Evolutionary conservation across 2,113 vertebrate genomes (phyloP).

Genomic region (Leptobrachium ailaonicum): DNA sequence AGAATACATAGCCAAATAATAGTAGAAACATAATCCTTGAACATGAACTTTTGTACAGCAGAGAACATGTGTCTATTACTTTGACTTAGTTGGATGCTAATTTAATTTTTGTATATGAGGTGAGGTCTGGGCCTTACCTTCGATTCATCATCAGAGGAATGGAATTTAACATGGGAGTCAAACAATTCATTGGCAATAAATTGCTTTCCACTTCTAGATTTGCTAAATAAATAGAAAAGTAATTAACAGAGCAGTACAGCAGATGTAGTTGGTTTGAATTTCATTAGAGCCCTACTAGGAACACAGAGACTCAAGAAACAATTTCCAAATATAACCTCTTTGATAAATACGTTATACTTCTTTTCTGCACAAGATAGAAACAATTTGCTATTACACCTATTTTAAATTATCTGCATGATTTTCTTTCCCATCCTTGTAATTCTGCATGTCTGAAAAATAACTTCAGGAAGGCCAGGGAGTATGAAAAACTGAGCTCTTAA

Average conservation of each 20-base stretch:
- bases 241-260: constrained; percentile 71
- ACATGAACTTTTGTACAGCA: constrained; percentile 47
- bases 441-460: constrained; percentile 39
- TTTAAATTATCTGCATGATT: constrained; percentile 43
- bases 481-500: constrained; percentile 51
- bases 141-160: constrained; percentile 74
- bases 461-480: constrained; percentile 9
- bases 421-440: constrained; percentile 36
- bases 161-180: constrained; percentile 80
- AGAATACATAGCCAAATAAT: constrained; percentile 36
- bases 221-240: constrained; percentile 82
- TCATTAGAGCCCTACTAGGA: constrained; percentile 65
- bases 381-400: constrained; percentile 33
- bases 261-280: constrained; percentile 67
- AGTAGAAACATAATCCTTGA: constrained; percentile 55
- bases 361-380: constrained; percentile 8
- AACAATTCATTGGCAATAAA: constrained; percentile 71
- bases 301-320: constrained; percentile 54
- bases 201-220: constrained; percentile 72
- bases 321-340: constrained; percentile 34
- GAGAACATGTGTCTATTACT: constrained; percentile 50
- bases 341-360: constrained; percentile 29
- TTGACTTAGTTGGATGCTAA: constrained; percentile 66
- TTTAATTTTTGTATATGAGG: constrained; percentile 67
- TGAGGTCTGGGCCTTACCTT: constrained; percentile 68